Evolutionary conservation across 2,797 vertebrate genomes (phyloP).

Genomic region (Cyclura pinguis): DNA sequence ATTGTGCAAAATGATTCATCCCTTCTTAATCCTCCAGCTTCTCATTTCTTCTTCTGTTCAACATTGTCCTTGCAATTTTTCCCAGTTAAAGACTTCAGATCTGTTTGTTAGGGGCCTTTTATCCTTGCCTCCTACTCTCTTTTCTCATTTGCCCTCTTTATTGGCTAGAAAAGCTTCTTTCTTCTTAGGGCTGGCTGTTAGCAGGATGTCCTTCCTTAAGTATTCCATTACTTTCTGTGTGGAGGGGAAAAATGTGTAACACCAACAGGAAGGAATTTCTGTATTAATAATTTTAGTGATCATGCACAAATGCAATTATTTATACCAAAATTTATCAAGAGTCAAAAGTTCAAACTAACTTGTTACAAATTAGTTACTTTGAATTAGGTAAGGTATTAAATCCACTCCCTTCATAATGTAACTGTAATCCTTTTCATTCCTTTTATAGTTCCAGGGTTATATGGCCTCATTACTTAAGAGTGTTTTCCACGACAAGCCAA

Average conservation of each 20-base stretch:
- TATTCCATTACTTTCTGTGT: constrained; percentile 53
- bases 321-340: background rate
- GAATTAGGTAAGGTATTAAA: background rate
- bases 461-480: background rate
- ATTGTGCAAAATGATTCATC: background rate
- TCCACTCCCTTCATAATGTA: background rate
- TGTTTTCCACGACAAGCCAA: background rate
- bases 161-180: constrained; percentile 30
- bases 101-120: background rate
- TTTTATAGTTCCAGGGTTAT: background rate
- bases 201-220: constrained; percentile 25
- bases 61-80: background rate
- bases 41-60: background rate
- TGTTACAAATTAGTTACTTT: background rate
- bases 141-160: constrained; percentile 15
- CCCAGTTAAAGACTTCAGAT: background rate
- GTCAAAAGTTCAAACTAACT: background rate
- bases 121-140: constrained; percentile 16
- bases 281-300: constrained; percentile 55
- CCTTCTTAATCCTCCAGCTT: background rate
- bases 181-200: constrained; percentile 47
- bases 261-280: constrained; percentile 50
- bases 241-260: constrained; percentile 50
- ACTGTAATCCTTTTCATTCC: background rate
- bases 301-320: constrained; percentile 5